phyloP scores from a whole-genome alignment of 2,113 vertebrate species.

The Phalacrocorax brasilianus region DNA sequence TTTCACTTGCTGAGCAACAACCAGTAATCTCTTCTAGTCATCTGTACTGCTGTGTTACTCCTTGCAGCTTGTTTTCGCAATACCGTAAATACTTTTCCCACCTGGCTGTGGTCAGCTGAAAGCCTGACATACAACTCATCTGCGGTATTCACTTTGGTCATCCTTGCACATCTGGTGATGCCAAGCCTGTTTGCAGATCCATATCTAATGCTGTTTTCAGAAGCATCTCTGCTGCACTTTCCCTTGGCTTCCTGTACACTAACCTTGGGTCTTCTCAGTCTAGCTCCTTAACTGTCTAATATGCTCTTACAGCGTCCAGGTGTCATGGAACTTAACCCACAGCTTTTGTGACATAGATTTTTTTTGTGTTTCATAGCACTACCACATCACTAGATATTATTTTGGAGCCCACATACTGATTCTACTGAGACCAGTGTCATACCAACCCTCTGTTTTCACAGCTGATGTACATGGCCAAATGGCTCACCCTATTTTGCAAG shows the following conservation, averaged over 20 bases:
- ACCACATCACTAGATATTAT: background rate
- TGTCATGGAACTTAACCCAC: background rate
- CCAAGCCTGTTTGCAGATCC: conserved; percentile 6
- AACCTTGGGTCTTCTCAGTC: background rate
- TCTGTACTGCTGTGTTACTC: background rate
- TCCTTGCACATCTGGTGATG: background rate
- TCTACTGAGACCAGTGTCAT: background rate
- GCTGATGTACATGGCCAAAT: background rate
- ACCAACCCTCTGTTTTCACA: background rate
- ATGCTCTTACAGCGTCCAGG: background rate
- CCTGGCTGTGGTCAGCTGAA: background rate
- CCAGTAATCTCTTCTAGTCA: background rate
- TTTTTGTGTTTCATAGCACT: background rate
- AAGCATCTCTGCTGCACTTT: background rate
- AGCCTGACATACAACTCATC: background rate
- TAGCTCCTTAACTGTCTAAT: background rate
- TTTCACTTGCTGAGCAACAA: background rate
- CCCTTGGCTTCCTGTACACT: background rate
- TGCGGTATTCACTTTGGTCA: background rate
- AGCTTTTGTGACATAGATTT: background rate
- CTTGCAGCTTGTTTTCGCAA: background rate
- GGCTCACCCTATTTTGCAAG: background rate
- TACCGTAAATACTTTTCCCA: background rate
- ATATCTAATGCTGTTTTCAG: background rate
- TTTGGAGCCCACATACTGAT: background rate